Percentiles rank a stretch among this genome's conserved stretches.
Conservation (phyloP, 2,888 invertebrate genomes). For the Antheraea assamensis region DNA sequence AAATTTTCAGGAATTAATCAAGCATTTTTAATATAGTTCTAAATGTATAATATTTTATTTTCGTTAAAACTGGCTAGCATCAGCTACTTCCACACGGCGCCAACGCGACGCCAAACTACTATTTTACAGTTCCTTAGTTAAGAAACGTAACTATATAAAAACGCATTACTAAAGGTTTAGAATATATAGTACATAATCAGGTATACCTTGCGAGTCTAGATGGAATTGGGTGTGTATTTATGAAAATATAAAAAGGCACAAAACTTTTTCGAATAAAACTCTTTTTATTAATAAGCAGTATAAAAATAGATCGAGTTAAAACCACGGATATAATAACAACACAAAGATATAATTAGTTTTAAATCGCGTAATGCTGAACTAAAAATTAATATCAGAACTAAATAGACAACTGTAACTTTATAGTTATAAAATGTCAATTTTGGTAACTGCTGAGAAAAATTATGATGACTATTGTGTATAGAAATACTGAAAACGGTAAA, state of each 20-base stretch:
- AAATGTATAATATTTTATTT: no score
- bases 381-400: not conserved
- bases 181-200: no score
- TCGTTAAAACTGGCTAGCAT: no score
- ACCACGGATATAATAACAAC: not conserved
- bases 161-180: no score
- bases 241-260: not conserved
- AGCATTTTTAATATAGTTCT: no score
- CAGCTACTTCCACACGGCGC: no score
- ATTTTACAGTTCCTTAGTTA: no score
- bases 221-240: not conserved
- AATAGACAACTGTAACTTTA: not conserved
- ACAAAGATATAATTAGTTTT: not conserved
- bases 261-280: not conserved
- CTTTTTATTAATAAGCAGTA: not conserved
- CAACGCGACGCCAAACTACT: no score
- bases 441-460: not conserved
- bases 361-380: not conserved
- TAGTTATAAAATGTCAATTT: not conserved
- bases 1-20: no score
- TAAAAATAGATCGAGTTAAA: not conserved
- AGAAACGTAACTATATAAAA: no score
- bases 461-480: not conserved
- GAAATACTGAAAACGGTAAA: conserved; percentile 2
- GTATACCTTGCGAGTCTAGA: not conserved